Evolutionary conservation across 2,797 vertebrate genomes (phyloP).

Genomic region (Lithobates pipiens): DNA sequence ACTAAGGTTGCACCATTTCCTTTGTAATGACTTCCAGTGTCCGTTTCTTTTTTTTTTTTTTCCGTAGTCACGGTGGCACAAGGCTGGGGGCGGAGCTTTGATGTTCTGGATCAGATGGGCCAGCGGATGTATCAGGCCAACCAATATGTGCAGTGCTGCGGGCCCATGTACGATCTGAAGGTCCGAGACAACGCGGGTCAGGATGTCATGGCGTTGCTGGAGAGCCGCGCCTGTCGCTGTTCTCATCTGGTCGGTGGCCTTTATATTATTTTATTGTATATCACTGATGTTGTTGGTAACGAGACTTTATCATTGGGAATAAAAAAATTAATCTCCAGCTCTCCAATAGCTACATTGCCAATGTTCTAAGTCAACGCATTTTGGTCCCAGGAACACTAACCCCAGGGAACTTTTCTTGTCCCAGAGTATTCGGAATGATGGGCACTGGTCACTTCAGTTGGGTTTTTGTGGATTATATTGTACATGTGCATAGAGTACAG

Average conservation of each 20-base stretch:
- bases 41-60: background rate
- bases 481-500: too few relatives aligned
- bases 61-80: background rate
- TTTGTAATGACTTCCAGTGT: too few relatives aligned
- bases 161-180: background rate
- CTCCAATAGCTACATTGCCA: too few relatives aligned
- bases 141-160: background rate
- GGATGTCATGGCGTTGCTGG: background rate
- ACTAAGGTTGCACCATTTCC: too few relatives aligned
- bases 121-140: constrained; percentile 7
- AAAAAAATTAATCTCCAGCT: too few relatives aligned
- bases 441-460: too few relatives aligned
- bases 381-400: too few relatives aligned
- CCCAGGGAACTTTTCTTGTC: too few relatives aligned
- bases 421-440: too few relatives aligned
- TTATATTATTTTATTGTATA: background rate
- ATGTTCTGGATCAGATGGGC: background rate
- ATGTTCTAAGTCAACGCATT: too few relatives aligned
- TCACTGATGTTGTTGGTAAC: background rate
- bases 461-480: too few relatives aligned
- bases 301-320: background rate
- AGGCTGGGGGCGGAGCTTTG: constrained; percentile 8
- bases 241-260: background rate
- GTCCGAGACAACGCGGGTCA: background rate
- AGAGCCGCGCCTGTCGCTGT: background rate